Evolutionary conservation across 2,113 vertebrate species (phyloP).

Genomic region (Nothoprocta perdicaria): DNA sequence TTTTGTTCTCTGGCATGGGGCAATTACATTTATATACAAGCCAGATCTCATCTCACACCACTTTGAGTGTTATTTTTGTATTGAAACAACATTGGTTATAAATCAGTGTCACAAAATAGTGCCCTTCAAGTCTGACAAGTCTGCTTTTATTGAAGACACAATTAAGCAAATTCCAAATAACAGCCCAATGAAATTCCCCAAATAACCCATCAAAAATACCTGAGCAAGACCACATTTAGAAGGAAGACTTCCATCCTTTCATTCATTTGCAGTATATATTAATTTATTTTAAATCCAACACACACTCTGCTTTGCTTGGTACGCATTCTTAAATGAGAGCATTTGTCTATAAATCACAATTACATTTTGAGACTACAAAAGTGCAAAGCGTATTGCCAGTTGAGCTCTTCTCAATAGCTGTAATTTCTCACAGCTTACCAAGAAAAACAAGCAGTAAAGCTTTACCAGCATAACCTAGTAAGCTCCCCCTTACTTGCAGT

Average conservation of each 20-base stretch:
- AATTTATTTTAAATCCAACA: neutral
- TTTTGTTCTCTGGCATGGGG: neutral
- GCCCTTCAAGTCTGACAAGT: neutral
- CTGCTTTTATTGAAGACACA: neutral
- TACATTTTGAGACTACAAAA: neutral
- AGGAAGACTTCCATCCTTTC: neutral
- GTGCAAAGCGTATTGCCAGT: neutral
- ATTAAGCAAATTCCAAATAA: neutral
- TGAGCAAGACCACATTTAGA: neutral
- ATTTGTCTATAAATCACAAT: neutral
- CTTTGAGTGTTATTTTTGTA: neutral
- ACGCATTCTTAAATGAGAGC: neutral
- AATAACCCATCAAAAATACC: constrained; percentile 1
- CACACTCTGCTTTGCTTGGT: neutral
- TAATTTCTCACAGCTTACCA: neutral
- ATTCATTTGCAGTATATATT: neutral
- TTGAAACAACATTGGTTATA: neutral
- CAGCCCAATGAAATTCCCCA: neutral
- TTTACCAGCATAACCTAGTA: neutral
- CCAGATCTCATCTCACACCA: neutral
- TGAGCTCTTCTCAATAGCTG: neutral
- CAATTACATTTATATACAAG: neutral
- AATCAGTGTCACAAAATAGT: neutral
- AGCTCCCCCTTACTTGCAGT: neutral
- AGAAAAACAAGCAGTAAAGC: neutral